Evolutionary conservation across 1,140 invertebrate genomes (phyloP), one percentile per base, ranked within the genome.

Genomic region (Megathymus violae): DNA sequence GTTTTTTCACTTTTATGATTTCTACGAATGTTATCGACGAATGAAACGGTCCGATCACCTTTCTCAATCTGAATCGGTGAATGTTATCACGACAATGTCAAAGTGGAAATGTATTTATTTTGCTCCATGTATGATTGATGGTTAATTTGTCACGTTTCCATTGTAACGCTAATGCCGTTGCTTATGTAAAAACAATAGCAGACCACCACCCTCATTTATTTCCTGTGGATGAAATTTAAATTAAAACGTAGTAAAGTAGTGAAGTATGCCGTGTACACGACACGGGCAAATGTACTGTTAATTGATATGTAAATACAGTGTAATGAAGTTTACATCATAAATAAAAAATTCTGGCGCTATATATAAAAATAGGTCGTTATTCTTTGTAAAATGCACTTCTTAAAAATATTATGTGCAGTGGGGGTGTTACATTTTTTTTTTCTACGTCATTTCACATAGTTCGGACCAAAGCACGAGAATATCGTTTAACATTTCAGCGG

Each of bases 401-500:
- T n/a, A 13, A 48, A 10, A 14, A 48, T 9, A 40, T 31, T 22
- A 22, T 22, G 5, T 22, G 4, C 27, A 31, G 27, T 31, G 27
- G 27, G 27, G n/a, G n/a, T 7, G 34, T 36, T 11, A 10, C 1
- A 36, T 36, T 36, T 36, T 36, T 36, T 16, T 43, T 41, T 52
- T 41, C 50, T 27, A 25, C 50, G 9, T 41, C 36, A 41, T 6
- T 54, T 54, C 1, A 43, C 38, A 40, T 41, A 43, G 11, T 11
- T 54, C 38, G 7, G 7, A 22, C 43, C 41, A 44, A n/a, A 44
- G 3, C 38, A 6, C 7, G 17, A 3, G 1, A 2, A 54, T 14
- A 17, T 11, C 36, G 50, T 51, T 54, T 41, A 54, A 40, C 36
- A 54, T 54, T 54, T 54, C 50, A 54, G 50, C 16, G 50, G 50